Evolutionary conservation across 1,140 invertebrate species (phyloP).

Genomic region (Drosophila nannoptera): DNA sequence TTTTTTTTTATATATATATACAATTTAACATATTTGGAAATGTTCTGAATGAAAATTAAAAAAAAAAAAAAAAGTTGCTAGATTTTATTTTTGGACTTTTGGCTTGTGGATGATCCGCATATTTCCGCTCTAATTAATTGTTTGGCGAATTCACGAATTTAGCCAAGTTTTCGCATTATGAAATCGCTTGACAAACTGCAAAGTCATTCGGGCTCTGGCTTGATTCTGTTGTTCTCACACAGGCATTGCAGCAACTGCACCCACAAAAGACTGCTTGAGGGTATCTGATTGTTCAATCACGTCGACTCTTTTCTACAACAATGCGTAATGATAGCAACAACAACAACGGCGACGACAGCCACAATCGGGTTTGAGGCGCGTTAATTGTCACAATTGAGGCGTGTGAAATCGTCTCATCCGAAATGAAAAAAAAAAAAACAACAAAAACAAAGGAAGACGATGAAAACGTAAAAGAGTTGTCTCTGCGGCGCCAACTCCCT

Average conservation of each 20-base stretch:
- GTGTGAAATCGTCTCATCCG: slow-evolving; percentile 61
- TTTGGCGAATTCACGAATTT: no score
- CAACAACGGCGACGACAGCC: slow-evolving; percentile 20
- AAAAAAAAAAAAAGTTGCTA: neutral
- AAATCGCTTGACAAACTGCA: slow-evolving; percentile 48
- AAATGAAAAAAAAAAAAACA: neutral
- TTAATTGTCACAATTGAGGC: slow-evolving; percentile 76
- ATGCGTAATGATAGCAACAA: slow-evolving; percentile 41
- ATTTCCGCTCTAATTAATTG: slow-evolving; percentile 42
- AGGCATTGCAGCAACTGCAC: slow-evolving; percentile 48
- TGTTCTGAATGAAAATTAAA: slow-evolving; percentile 3
- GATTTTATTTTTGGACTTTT: slow-evolving; percentile 10
- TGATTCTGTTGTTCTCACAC: slow-evolving; percentile 55
- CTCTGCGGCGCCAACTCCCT: slow-evolving; percentile 6
- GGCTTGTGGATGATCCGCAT: slow-evolving; percentile 19
- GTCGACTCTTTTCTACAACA: slow-evolving; percentile 61
- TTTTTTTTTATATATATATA: slow-evolving; percentile 21
- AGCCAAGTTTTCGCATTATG: slow-evolving; percentile 24
- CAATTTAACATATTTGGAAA: slow-evolving; percentile 48
- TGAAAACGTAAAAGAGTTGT: slow-evolving; percentile 3
- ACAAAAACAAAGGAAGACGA: no score
- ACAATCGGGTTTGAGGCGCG: slow-evolving; percentile 36
- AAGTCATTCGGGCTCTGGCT: slow-evolving; percentile 54
- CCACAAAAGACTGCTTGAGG: slow-evolving; percentile 38
- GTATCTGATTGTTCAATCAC: slow-evolving; percentile 59